Base-by-base conservation (phyloP, 1,140 invertebrate genomes). In the Drosophila oshimai region DNA sequence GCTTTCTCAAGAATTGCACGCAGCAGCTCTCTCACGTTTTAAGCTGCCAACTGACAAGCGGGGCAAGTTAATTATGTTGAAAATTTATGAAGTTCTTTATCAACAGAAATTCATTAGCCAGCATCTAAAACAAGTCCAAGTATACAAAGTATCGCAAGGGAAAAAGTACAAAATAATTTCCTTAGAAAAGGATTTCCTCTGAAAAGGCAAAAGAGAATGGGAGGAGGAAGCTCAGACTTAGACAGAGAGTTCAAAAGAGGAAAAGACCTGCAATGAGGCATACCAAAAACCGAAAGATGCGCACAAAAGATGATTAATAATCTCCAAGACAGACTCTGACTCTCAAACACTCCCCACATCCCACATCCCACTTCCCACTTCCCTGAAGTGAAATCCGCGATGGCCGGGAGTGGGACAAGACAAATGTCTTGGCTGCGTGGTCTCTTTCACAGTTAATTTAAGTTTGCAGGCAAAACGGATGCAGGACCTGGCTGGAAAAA, bases 381-480 rank as follows among this genome's bases (percentile, higher is more conserved):
- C n/a, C n/a, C n/a, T n/a, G n/a, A 57, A 33, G 64, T 41, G 31
- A 44, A 71, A 78, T 71, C 47, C 58, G 37, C 55, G 41, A 71
- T 39, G 46, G 33, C 47, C 12, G 18, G 45, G 65, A 58, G 28
- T 58, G 53, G 57, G 50, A 62, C 37, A 89, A 89, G 87, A 89
- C 78, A 89, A 89, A 89, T 89, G 88, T 77, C 83, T 61, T 84
- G 67, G 70, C 70, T 83, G 87, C 88, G 88, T 89, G 81, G 81
- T 77, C 88, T 74, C 78, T 87, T 89, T 89, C 78, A 84, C 81
- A 87, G 78, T 84, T 84, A 87, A 89, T 88, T 89, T 89, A 89
- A 83, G 80, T 86, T 87, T 74, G 46, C 74, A 55, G 37, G 54
- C 65, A 29, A 68, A 74, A 60, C 83, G 80, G 80, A 84, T 84